Base-by-base conservation (phyloP, 2,113 vertebrate species). In the Axis porcinus region DNA sequence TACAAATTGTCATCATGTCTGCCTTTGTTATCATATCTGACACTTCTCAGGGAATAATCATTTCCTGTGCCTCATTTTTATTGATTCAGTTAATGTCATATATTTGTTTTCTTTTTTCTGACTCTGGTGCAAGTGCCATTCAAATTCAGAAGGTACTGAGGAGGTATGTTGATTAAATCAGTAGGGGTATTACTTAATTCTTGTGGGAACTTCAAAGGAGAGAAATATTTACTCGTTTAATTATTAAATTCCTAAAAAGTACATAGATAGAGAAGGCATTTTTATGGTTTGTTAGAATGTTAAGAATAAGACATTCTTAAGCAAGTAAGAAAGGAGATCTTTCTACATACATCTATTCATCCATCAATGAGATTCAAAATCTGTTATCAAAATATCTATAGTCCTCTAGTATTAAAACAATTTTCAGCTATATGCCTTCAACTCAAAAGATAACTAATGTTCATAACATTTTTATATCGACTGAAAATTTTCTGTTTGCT, bases 201-300 rank as follows among this genome's bases (percentile, higher is more conserved):
- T 93, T 95, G 94, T 30, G 30, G 21, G n/a, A 86, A 50, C 13
- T 94, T 93, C 55, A 89, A 52, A 76, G 82, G 23, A 67, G 7
- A 95, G 30, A 93, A 85, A 64, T 84, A 96, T 96, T 89, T 97
- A 52, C 14, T 85, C 5, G 25, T 86, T 94, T 64, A 95, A 67
- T 83, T 91, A 62, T 93, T 86, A 93, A 97, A 93, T 92, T 82
- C 7, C 1, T 60, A 23, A 64, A 92, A 95, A 40, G 11, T 47
- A 17, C 19, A 9, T 58, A 47, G 67, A 70, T 40, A 70, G 15
- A 85, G 30, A 81, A 82, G 0, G 12, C 25, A 21, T 40, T 25
- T 90, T 95, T 86, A 43, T n/a, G 11, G 5, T 36, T 74, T 86
- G 16, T 58, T 64, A 55, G 40, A 92, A 36, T 87, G 87, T n/a